phyloP scores from a whole-genome alignment of 1,140 invertebrate genomes.

The Drosophila nikananu region DNA sequence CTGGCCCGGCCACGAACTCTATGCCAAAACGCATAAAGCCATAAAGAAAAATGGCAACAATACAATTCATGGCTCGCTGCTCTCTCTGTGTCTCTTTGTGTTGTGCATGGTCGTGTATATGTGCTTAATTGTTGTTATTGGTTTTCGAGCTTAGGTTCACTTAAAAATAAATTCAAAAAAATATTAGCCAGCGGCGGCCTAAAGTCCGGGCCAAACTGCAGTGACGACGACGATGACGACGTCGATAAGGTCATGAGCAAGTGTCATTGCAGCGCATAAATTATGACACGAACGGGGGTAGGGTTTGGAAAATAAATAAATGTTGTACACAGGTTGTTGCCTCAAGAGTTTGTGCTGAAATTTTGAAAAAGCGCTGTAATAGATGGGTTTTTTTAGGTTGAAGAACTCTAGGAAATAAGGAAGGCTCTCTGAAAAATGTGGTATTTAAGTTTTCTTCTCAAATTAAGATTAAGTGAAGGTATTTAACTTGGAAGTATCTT shows the following conservation, averaged over 20 bases:
- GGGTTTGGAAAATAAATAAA: slow-evolving; percentile 46
- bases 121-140: slow-evolving; percentile 82
- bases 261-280: slow-evolving; percentile 82
- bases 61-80: slow-evolving; percentile 57
- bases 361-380: slow-evolving; percentile 15
- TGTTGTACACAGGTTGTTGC: slow-evolving; percentile 41
- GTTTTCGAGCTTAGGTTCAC: slow-evolving; percentile 48
- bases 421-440: not conserved
- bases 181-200: slow-evolving; percentile 50
- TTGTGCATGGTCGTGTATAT: slow-evolving; percentile 46
- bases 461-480: not conserved
- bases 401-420: not conserved
- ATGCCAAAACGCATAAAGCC: slow-evolving; percentile 83
- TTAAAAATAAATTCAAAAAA: slow-evolving; percentile 28
- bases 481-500: too few relatives aligned
- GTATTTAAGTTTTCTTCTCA: not conserved
- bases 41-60: slow-evolving; percentile 84
- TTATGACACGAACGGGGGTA: slow-evolving; percentile 51
- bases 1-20: slow-evolving; percentile 45
- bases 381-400: slow-evolving; percentile 12
- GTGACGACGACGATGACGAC: slow-evolving; percentile 49
- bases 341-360: slow-evolving; percentile 13
- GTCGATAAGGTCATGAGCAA: slow-evolving; percentile 83
- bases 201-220: slow-evolving; percentile 40
- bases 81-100: slow-evolving; percentile 12